These are phyloP conservation scores for Aspidiotus destructor DNA, from an alignment of 2,888 invertebrate species.

Conservation along the genomic window DNA sequence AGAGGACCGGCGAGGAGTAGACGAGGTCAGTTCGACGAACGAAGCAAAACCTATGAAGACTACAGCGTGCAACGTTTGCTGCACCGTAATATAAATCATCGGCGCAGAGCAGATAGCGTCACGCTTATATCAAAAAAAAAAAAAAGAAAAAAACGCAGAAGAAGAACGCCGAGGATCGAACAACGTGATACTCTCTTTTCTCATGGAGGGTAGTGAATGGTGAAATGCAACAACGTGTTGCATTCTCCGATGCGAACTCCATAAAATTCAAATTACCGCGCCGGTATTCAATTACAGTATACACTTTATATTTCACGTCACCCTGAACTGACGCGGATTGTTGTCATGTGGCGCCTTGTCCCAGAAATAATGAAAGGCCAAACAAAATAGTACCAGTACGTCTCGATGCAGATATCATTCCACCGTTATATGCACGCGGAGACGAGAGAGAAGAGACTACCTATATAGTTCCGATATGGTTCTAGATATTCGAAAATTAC, in stretches of 20 bases:
- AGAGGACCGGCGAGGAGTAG: background rate
- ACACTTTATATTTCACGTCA: too few relatives aligned
- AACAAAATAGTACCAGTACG: too few relatives aligned
- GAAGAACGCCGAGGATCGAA: background rate
- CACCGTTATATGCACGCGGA: too few relatives aligned
- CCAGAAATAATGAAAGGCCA: too few relatives aligned
- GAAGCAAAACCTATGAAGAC: background rate
- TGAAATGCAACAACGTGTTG: background rate
- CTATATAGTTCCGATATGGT: too few relatives aligned
- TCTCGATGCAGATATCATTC: too few relatives aligned
- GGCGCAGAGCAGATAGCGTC: slow-evolving; percentile 1
- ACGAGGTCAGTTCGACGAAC: slow-evolving; percentile 1
- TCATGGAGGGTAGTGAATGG: background rate
- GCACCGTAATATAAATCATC: background rate
- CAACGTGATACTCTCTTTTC: background rate
- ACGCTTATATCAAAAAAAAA: background rate
- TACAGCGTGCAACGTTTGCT: too few relatives aligned
- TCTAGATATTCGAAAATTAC: too few relatives aligned
- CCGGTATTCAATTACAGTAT: background rate
- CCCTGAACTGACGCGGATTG: too few relatives aligned
- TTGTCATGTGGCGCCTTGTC: too few relatives aligned
- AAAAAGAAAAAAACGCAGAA: background rate
- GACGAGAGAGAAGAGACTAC: too few relatives aligned
- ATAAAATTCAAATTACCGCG: background rate
- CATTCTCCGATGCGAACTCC: background rate